phyloP scores from a whole-genome alignment of 1,140 invertebrate genomes.

The Bombus ignitus region DNA sequence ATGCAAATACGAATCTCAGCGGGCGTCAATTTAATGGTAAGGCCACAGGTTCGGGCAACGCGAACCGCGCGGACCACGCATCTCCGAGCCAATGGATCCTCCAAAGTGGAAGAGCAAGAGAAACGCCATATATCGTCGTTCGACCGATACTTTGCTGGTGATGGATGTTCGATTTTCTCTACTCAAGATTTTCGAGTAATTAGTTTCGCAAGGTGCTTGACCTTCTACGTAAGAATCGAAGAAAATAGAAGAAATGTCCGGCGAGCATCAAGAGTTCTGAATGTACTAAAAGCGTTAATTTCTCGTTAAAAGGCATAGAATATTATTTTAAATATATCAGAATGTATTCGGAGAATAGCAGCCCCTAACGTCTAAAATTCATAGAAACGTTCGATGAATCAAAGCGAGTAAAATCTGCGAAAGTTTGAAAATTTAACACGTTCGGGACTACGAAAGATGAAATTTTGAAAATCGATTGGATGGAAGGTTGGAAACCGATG shows the following conservation, averaged over 20 bases:
- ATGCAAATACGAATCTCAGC: constrained; percentile 80
- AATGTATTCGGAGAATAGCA: neutral
- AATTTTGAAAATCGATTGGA: neutral
- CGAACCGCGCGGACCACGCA: constrained; percentile 37
- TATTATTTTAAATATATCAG: too few species aligned
- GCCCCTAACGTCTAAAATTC: too few species aligned
- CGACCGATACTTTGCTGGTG: constrained; percentile 45
- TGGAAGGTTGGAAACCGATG: neutral
- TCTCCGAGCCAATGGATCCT: constrained; percentile 44
- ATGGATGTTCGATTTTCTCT: constrained; percentile 27
- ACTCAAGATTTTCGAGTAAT: neutral
- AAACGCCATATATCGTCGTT: constrained; percentile 60
- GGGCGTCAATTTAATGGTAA: constrained; percentile 79
- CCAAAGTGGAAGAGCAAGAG: constrained; percentile 37
- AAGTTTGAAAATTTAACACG: neutral
- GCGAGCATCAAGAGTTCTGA: too few species aligned
- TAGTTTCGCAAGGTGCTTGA: neutral
- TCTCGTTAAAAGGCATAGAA: too few species aligned
- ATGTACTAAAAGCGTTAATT: too few species aligned
- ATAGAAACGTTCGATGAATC: neutral
- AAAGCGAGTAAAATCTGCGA: neutral
- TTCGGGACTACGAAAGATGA: neutral
- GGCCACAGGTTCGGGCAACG: constrained; percentile 45
- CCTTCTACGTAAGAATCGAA: neutral
- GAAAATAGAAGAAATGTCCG: too few species aligned